phyloP scores from a whole-genome alignment of 2,113 vertebrate species.

The Prunella himalayana region DNA sequence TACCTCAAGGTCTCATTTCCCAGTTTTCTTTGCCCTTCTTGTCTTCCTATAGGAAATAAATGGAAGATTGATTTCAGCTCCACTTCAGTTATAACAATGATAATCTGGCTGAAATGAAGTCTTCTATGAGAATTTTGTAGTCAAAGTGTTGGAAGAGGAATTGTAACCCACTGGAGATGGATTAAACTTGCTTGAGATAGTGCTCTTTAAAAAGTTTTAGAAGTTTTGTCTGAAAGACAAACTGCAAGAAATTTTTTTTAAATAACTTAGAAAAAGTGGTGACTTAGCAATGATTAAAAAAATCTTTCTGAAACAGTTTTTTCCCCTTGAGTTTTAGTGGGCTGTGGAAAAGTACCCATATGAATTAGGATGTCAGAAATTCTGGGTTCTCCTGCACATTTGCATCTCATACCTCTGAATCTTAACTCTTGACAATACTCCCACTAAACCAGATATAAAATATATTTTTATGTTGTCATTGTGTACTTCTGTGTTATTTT shows the following conservation, averaged over 20 bases:
- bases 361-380: background rate
- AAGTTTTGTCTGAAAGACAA: background rate
- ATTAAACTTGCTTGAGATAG: background rate
- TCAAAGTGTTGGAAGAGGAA: background rate
- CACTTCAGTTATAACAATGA: background rate
- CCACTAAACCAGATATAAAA: background rate
- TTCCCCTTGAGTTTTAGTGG: background rate
- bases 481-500: background rate
- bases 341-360: background rate
- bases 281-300: background rate
- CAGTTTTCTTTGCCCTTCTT: background rate
- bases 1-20: background rate
- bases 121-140: background rate
- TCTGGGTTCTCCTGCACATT: background rate
- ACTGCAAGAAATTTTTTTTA: background rate
- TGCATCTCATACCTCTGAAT: background rate
- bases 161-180: background rate
- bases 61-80: background rate
- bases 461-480: background rate
- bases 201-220: background rate
- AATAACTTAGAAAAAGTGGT: background rate
- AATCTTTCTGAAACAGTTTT: background rate
- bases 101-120: background rate
- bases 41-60: background rate
- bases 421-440: background rate